phyloP scores from a whole-genome alignment of 2,797 vertebrate species.

The Acridotheres tristis region DNA sequence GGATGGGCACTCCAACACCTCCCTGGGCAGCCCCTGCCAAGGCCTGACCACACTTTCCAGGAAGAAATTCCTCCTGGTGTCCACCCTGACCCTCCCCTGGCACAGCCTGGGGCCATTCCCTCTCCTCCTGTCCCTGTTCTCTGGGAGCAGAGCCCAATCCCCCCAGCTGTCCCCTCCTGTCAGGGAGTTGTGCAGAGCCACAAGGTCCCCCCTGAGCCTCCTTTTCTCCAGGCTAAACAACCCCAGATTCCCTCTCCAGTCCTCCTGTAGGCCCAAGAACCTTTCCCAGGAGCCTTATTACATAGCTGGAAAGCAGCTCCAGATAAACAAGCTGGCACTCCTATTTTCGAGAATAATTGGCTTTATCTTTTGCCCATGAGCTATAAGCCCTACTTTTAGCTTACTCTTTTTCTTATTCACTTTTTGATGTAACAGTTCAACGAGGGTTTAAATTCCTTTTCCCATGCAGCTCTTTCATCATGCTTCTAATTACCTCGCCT shows the following conservation, averaged over 20 bases:
- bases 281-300: neutral
- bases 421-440: conserved; percentile 74
- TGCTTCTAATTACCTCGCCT: conserved; percentile 75
- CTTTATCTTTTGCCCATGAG: conserved; percentile 65
- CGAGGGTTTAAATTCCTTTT: conserved; percentile 69
- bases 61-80: fast-evolving
- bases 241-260: neutral
- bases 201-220: neutral
- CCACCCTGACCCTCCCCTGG: neutral
- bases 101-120: neutral
- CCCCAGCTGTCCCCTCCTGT: neutral
- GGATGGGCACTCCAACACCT: neutral
- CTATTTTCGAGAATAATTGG: conserved; percentile 38
- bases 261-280: neutral
- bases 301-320: conserved; percentile 14
- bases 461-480: conserved; percentile 68
- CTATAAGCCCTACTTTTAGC: conserved; percentile 66
- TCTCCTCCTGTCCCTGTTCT: neutral
- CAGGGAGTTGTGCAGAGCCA: neutral
- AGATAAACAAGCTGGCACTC: conserved; percentile 26
- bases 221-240: neutral
- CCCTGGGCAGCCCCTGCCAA: neutral
- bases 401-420: conserved; percentile 62
- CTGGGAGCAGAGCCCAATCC: neutral
- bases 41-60: neutral